Evolutionary conservation across 2,888 invertebrate genomes (phyloP), one percentile per base, ranked within the genome.

Genomic region (Toxonevra muliebris): DNA sequence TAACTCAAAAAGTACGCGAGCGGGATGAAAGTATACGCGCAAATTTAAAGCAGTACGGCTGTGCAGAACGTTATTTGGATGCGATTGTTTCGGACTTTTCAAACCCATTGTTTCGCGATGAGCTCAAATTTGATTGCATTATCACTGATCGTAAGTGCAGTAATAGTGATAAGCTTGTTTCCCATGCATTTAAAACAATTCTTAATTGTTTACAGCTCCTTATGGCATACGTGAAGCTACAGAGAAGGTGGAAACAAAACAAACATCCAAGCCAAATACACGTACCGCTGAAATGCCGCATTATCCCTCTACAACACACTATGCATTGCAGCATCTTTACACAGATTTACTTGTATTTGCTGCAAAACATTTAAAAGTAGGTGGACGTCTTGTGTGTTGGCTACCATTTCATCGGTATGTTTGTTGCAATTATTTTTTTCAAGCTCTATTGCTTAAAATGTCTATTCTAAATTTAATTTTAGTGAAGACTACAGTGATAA

Each of bases 211-310:
- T 87, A 1, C 80, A 97, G 98, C 98, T 20, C 99, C 99, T 0
- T 99, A 99, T 86, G 99, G 99, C 42, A 95, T 99, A 40, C 87
- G 99, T 71, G 99, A 99, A 86, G 90, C 97, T 1, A 94, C 95
- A 0, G 94, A 94, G 85, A 92, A 91, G 82, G 90, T 91, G 58
- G 87, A 87, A 61, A 78, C 77, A 1, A 85, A 85, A 68, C 30
- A 20, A 0, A 71, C 75, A 69, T 62, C 80, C 73, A 82, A 82
- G 69, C 88, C 89, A 77, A 90, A 89, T 75, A 87, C 61, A 7
- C 88, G 93, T 12, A 88, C 89, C 8, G 90, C 90, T 40, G 88
- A 90, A 71, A 86, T 87, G 11, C 89, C 89, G 48, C 95, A 95
- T 81, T 89, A 93, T 78, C 95, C 96, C 0, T 89, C 93, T 0